Percentiles rank a stretch among this genome's conserved stretches.
These are phyloP conservation scores for Entomobrya proxima DNA, from an alignment of 2,888 invertebrate genomes.

Conservation along the genomic window DNA sequence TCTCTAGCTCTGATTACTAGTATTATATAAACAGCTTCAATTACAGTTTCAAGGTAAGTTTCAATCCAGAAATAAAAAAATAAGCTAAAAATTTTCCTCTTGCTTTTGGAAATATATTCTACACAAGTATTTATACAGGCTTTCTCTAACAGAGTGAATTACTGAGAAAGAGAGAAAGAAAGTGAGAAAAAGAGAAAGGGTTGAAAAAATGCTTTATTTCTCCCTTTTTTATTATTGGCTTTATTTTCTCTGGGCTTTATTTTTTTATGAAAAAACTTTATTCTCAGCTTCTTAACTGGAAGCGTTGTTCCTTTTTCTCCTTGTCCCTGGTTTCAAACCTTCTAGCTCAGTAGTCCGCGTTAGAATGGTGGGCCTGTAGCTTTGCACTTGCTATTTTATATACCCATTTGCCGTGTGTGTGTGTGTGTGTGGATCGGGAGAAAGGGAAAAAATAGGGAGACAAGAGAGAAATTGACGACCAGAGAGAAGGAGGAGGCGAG, in stretches of 20 bases:
- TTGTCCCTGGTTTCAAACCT: constrained; percentile 7
- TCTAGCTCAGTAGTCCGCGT: constrained; percentile 37
- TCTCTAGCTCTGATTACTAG: no score
- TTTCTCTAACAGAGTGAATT: background rate
- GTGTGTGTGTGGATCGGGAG: constrained; percentile 10
- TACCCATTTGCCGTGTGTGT: no score
- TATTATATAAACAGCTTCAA: no score
- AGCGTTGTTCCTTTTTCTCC: background rate
- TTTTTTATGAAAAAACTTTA: background rate
- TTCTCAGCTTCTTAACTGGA: background rate
- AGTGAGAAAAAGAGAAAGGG: constrained; percentile 11
- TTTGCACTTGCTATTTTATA: constrained; percentile 54
- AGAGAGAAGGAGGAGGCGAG: background rate
- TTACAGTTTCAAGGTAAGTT: no score
- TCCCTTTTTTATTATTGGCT: background rate
- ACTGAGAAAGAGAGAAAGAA: background rate
- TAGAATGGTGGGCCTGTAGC: constrained; percentile 44
- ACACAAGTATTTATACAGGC: no score
- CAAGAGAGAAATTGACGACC: constrained; percentile 1
- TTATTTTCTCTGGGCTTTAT: background rate
- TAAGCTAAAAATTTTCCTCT: no score
- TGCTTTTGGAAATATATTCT: no score
- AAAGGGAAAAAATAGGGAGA: background rate
- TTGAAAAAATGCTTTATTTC: constrained; percentile 9
- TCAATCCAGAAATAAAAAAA: no score